A percentile compares a stretch with the other conserved stretches of the same genome.
These are phyloP conservation scores for Porites divaricata DNA, from an alignment of 92 coral and sea anemone genomes.

Conservation along the genomic window DNA sequence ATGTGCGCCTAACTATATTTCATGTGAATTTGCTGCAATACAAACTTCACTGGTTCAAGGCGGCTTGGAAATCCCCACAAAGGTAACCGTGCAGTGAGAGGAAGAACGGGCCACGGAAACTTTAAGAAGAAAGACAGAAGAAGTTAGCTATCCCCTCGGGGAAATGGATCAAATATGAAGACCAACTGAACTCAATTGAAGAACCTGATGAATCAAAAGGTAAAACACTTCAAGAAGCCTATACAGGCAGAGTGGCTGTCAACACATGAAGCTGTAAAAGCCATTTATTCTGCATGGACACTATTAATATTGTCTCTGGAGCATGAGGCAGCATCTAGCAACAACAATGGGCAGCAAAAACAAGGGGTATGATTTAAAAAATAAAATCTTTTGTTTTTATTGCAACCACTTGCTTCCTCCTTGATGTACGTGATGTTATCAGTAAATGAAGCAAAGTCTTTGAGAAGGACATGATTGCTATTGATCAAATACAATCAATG, in stretches of 20 bases:
- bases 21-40: too few relatives aligned
- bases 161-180: too few relatives aligned
- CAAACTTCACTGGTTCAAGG: too few relatives aligned
- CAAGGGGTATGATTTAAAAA: slow-evolving; percentile 42
- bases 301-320: slow-evolving; percentile 34
- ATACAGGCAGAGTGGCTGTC: slow-evolving; percentile 39
- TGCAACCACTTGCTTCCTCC: slow-evolving; percentile 49
- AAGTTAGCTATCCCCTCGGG: too few relatives aligned
- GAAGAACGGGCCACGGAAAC: too few relatives aligned
- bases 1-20: too few relatives aligned
- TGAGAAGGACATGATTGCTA: slow-evolving; percentile 37
- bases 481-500: slow-evolving; percentile 43
- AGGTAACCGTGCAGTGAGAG: too few relatives aligned
- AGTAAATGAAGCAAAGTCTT: slow-evolving; percentile 42
- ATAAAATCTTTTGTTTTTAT: slow-evolving; percentile 29
- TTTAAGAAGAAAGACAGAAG: too few relatives aligned
- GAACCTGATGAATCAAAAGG: slow-evolving; percentile 53
- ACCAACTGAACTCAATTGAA: slow-evolving; percentile 4
- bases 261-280: slow-evolving; percentile 38
- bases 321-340: slow-evolving; percentile 49
- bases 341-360: slow-evolving; percentile 24
- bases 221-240: slow-evolving; percentile 55
- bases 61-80: too few relatives aligned
- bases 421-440: slow-evolving; percentile 48
- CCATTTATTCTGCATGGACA: slow-evolving; percentile 49